Conservation (phyloP, 2,888 invertebrate species). For the Hypomecis atomaria region DNA sequence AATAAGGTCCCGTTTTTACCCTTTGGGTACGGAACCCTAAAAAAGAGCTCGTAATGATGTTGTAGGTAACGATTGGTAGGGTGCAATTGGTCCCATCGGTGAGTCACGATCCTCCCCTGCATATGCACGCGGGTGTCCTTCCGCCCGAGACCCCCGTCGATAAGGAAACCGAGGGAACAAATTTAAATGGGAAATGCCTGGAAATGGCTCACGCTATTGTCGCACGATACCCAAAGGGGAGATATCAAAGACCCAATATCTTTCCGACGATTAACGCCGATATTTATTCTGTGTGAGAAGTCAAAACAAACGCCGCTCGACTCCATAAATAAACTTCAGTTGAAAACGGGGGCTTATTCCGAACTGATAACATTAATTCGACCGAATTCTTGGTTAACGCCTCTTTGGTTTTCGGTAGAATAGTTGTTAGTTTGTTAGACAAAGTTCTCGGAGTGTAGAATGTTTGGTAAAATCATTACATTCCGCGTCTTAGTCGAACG, state of each 20-base stretch:
- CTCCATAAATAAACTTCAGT: constrained; percentile 48
- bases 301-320: constrained; percentile 63
- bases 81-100: constrained; percentile 41
- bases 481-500: constrained; percentile 4
- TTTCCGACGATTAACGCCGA: constrained; percentile 70
- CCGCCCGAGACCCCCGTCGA: constrained; percentile 58
- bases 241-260: constrained; percentile 71
- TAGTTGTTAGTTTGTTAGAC: constrained; percentile 24
- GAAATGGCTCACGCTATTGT: constrained; percentile 81
- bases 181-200: constrained; percentile 80
- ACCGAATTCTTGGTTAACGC: constrained; percentile 33
- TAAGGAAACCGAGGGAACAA: constrained; percentile 76
- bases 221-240: constrained; percentile 70
- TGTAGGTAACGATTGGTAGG: constrained; percentile 12
- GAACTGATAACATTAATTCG: constrained; percentile 39
- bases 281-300: constrained; percentile 76
- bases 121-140: constrained; percentile 52
- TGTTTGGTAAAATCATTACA: constrained; percentile 22
- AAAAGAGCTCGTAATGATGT: background rate
- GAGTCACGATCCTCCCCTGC: constrained; percentile 56
- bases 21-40: too few relatives aligned
- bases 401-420: constrained; percentile 26
- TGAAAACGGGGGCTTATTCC: constrained; percentile 41
- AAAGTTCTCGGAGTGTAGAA: constrained; percentile 16
- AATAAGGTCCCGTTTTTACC: too few relatives aligned